Conservation (phyloP, 2,888 invertebrate genomes). For the Hirtodrosophila histrioides region DNA sequence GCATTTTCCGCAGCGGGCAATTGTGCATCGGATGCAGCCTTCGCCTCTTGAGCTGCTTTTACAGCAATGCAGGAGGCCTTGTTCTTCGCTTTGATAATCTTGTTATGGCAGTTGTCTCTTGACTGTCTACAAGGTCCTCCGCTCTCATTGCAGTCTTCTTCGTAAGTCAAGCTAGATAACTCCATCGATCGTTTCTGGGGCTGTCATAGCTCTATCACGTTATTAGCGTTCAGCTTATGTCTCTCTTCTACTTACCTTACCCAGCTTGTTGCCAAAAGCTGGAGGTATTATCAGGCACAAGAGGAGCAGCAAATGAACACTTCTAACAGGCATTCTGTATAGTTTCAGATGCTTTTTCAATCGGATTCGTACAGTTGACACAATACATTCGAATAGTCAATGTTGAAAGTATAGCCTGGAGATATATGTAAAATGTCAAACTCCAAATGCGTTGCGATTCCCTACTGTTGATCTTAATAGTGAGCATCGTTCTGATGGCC, state of each 20-base stretch:
- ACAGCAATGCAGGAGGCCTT: conserved; percentile 88
- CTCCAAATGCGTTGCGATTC: conserved; percentile 46
- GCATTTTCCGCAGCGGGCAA: conserved; percentile 90
- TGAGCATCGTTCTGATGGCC: conserved; percentile 32
- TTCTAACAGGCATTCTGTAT: conserved; percentile 24
- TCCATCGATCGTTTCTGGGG: conserved; percentile 6
- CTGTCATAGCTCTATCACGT: fast-evolving
- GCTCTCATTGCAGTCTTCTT: conserved; percentile 1
- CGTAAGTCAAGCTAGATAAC: not conserved
- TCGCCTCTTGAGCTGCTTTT: conserved; percentile 90
- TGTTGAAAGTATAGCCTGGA: conserved; percentile 23
- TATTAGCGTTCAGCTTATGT: not conserved
- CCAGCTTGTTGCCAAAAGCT: conserved; percentile 4
- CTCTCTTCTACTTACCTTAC: conserved; percentile 19
- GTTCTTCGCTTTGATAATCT: conserved; percentile 63
- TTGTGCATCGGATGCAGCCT: conserved; percentile 90
- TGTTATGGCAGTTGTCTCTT: conserved; percentile 18
- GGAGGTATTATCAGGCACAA: not conserved
- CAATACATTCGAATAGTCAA: not conserved
- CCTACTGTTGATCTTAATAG: conserved; percentile 20
- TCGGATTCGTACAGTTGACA: not conserved
- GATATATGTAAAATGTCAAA: conserved; percentile 44
- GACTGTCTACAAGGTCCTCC: not conserved
- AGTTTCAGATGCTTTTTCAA: not conserved
- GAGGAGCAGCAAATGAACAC: conserved; percentile 1